Evolutionary conservation across 2,888 invertebrate genomes (phyloP).

Genomic region (Lepidonotus clava): DNA sequence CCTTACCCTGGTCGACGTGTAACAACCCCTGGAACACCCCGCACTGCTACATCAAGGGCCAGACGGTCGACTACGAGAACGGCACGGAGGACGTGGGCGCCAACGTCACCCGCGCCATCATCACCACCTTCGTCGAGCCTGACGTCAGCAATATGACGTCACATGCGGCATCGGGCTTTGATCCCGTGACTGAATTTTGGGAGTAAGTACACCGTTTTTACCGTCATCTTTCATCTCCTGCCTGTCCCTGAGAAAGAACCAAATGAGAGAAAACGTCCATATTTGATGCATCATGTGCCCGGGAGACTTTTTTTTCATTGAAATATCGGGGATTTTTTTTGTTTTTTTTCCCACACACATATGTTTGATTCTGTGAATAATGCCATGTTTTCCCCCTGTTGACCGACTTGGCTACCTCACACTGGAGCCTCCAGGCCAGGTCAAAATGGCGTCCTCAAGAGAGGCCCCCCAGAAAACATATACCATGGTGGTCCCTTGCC

Average conservation of each 20-base stretch:
- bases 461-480: too few relatives aligned
- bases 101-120: background rate
- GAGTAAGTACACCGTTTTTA: constrained; percentile 57
- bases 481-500: constrained; percentile 14
- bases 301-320: background rate
- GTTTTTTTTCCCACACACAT: background rate
- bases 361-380: constrained; percentile 23
- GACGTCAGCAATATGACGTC: constrained; percentile 32
- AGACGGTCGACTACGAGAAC: background rate
- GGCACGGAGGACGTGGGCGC: background rate
- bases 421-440: background rate
- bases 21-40: constrained; percentile 81
- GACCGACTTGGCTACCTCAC: background rate
- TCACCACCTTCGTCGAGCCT: background rate
- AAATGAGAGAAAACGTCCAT: background rate
- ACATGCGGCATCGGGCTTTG: constrained; percentile 40
- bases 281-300: too few relatives aligned
- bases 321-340: background rate
- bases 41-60: constrained; percentile 6
- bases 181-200: constrained; percentile 62
- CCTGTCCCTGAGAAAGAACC: too few relatives aligned
- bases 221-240: background rate
- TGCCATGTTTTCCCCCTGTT: background rate
- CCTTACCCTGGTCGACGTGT: constrained; percentile 81
- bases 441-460: too few relatives aligned